Base-by-base conservation (phyloP, 2,113 vertebrate genomes). In the Plectropomus leopardus region DNA sequence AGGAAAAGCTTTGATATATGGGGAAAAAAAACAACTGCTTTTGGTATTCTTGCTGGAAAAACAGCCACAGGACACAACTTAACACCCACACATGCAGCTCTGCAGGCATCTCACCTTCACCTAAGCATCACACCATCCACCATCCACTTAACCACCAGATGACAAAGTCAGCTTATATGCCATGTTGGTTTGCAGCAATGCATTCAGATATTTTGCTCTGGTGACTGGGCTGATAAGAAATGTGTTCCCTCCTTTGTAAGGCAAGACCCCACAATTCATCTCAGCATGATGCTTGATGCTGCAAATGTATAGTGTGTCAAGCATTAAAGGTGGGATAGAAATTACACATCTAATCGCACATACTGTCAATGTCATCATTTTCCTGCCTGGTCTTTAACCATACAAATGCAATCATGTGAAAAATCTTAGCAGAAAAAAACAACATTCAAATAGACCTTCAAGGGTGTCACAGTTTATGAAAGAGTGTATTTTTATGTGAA, bases 401-500 rank as follows among this genome's bases (percentile, higher is more conserved):
- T 34, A 24, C 1, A 72, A 30, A 71, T 40, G 15, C 54, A n/a
- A 15, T 13, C 21, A 47, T 36, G 48, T 36, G 4, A 7, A 24
- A 10, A 63, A 61, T 26, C 4, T 26, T 45, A 53, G 11, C 24
- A 40, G 9, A 51, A 44, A 34, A 65, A 11, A 6, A 16, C 28
- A n/a, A n/a, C n/a, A n/a, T 55, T 28, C 17, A 53, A 81, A 55
- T 55, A 47, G 70, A 66, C 24, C n/a, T 54, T 51, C 3, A 45
- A 23, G 19, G 21, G 28, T 34, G 23, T 40, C 11, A 14, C 32
- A 19, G 6, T 71, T 51, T 2, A 32, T 55, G 55, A 59, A 60
- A 24, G 17, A 34, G 24, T 30, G 21, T n/a, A 44, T 54, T 14
- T 16, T 32, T 7, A 40, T 28, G 32, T 42, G 8, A 50, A 48